Percentiles rank a stretch among this genome's conserved stretches.
Evolutionary conservation across 1,140 invertebrate species (phyloP).

Genomic region (Pomacea maculata): DNA sequence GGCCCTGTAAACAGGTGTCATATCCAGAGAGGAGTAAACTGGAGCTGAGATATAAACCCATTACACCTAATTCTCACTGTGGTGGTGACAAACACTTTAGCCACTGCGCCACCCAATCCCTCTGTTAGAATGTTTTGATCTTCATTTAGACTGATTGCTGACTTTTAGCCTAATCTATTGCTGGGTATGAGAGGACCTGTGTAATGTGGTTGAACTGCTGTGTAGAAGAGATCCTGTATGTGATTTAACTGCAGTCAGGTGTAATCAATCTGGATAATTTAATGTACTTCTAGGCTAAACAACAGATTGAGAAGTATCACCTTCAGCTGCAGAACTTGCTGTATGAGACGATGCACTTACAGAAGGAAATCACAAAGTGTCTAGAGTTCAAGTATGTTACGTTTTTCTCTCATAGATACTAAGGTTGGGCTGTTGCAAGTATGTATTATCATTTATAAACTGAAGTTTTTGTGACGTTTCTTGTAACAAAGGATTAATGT

Average conservation of each 20-base stretch:
- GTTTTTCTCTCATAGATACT: no score
- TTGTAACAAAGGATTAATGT: no score
- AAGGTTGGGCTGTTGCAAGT: background rate
- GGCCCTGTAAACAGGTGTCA: no score
- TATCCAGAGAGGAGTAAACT: no score
- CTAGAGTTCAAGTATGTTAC: constrained; percentile 69
- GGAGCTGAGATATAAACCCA: no score
- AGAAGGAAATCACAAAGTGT: constrained; percentile 93
- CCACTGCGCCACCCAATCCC: no score
- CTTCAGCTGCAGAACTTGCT: constrained; percentile 93
- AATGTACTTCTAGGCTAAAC: constrained; percentile 74
- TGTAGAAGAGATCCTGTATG: no score
- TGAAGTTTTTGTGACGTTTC: background rate
- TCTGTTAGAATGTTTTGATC: no score
- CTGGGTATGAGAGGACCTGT: background rate
- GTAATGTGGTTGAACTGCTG: background rate
- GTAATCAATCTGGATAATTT: constrained; percentile 6
- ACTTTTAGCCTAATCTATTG: no score
- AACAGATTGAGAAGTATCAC: constrained; percentile 88
- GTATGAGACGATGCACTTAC: constrained; percentile 92
- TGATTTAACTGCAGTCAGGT: background rate
- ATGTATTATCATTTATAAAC: background rate
- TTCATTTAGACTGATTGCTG: no score
- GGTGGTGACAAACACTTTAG: no score
- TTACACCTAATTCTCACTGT: no score